Evolutionary conservation across 2,797 vertebrate species (phyloP).

Genomic region (Botia almorhae): DNA sequence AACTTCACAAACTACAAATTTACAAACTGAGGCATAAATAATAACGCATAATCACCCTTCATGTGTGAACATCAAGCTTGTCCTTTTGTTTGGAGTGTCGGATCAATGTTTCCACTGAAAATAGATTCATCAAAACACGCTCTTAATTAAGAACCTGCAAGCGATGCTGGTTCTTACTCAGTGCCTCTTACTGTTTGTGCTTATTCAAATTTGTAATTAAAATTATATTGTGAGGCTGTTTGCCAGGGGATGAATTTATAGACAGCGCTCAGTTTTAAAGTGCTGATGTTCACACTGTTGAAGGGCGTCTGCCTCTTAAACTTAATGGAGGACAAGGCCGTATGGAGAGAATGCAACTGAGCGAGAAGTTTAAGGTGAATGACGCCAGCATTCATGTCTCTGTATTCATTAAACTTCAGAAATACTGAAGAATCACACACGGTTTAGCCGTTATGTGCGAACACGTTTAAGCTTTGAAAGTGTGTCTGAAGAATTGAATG

Average conservation of each 20-base stretch:
- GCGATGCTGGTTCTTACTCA: constrained; percentile 33
- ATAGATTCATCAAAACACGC: constrained; percentile 34
- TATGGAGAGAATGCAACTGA: constrained; percentile 28
- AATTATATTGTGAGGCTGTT: constrained; percentile 41
- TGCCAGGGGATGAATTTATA: constrained; percentile 40
- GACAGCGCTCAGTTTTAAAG: constrained; percentile 22
- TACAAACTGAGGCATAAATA: constrained; percentile 5
- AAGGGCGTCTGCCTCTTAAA: constrained; percentile 32
- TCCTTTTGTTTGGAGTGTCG: constrained; percentile 20
- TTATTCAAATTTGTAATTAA: constrained; percentile 47
- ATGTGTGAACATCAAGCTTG: not conserved
- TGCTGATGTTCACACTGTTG: constrained; percentile 27
- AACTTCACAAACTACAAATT: not conserved
- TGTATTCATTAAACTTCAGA: not conserved
- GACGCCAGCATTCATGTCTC: constrained; percentile 54
- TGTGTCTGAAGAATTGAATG: constrained; percentile 12
- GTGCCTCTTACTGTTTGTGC: constrained; percentile 35
- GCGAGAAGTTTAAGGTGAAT: constrained; percentile 60
- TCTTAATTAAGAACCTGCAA: constrained; percentile 45
- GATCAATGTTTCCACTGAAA: constrained; percentile 15
- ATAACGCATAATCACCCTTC: constrained; percentile 1
- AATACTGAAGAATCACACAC: not conserved
- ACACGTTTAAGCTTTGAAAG: constrained; percentile 24
- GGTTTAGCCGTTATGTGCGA: constrained; percentile 2
- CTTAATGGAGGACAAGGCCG: constrained; percentile 48